Percentiles rank a stretch among this genome's conserved stretches.
Evolutionary conservation across 64 coral and sea anemone genomes (phyloP).

Genomic region (Acropora tenuis): DNA sequence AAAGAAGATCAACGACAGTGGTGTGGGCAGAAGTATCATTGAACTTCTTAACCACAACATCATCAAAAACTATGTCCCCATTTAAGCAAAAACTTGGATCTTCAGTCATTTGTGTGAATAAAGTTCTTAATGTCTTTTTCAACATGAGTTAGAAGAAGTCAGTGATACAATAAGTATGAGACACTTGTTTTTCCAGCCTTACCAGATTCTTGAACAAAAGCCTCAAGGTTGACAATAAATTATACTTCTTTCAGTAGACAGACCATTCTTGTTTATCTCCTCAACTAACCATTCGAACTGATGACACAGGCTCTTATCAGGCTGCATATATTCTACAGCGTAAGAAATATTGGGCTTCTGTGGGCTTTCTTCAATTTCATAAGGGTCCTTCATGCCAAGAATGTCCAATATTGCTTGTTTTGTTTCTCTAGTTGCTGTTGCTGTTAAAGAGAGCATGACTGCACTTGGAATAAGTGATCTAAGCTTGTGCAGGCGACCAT

Average conservation of each 20-base stretch:
- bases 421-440: conserved; percentile 57
- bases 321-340: neutral
- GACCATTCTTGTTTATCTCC: too few relatives aligned
- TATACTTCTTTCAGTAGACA: too few relatives aligned
- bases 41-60: conserved; percentile 12
- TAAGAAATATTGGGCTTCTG: conserved; percentile 46
- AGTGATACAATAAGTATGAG: too few relatives aligned
- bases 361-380: conserved; percentile 58
- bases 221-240: too few relatives aligned
- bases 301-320: conserved; percentile 17
- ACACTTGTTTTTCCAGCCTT: too few relatives aligned
- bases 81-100: conserved; percentile 43
- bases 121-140: too few relatives aligned
- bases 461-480: conserved; percentile 38
- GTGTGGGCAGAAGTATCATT: neutral
- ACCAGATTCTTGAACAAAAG: too few relatives aligned
- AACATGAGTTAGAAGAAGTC: too few relatives aligned
- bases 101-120: conserved; percentile 20
- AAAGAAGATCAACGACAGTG: conserved; percentile 8
- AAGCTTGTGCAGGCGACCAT: conserved; percentile 56
- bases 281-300: conserved; percentile 26
- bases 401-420: conserved; percentile 47
- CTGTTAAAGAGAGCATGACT: conserved; percentile 48
- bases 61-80: too few relatives aligned
- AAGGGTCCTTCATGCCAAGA: conserved; percentile 35